Evolutionary conservation across 2,888 invertebrate species (phyloP).

Genomic region (Trichogramma dendrolimi): DNA sequence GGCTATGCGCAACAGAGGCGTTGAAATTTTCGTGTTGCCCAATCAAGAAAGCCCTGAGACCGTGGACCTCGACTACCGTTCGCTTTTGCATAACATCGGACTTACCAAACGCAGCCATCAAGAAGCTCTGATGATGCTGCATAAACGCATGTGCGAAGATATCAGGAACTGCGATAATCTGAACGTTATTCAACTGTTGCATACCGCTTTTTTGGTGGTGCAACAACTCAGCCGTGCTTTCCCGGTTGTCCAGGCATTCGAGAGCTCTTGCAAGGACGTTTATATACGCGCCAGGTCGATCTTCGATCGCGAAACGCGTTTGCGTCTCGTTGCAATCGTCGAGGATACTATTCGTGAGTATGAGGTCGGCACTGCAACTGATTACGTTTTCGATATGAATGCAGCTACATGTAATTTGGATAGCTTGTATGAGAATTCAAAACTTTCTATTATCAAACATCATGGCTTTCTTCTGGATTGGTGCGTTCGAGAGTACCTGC

Average conservation of each 20-base stretch:
- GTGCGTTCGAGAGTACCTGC: constrained; percentile 18
- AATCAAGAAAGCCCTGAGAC: constrained; percentile 9
- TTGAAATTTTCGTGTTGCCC: constrained; percentile 73
- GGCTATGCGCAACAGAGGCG: constrained; percentile 97
- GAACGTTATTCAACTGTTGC: constrained; percentile 62
- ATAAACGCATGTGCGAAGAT: constrained; percentile 49
- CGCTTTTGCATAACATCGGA: constrained; percentile 56
- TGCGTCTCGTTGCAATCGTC: constrained; percentile 55
- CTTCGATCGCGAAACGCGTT: constrained; percentile 49
- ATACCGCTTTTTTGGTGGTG: constrained; percentile 61
- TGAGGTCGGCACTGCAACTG: constrained; percentile 27
- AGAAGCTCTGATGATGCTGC: constrained; percentile 54
- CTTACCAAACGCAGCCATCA: constrained; percentile 50
- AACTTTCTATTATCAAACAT: constrained; percentile 57
- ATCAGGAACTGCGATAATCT: constrained; percentile 54
- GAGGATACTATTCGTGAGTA: constrained; percentile 55
- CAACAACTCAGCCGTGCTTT: constrained; percentile 65
- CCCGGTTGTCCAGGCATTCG: constrained; percentile 56
- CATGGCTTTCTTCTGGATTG: constrained; percentile 52
- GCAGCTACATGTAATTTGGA: constrained; percentile 48
- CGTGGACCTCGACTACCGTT: constrained; percentile 53
- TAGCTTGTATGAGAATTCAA: constrained; percentile 56
- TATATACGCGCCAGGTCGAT: constrained; percentile 60
- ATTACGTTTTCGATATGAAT: constrained; percentile 39
- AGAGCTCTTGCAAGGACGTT: constrained; percentile 62